Evolutionary conservation across 2,888 invertebrate genomes (phyloP), one percentile per base, ranked within the genome.

Genomic region (Eilema depressum): DNA sequence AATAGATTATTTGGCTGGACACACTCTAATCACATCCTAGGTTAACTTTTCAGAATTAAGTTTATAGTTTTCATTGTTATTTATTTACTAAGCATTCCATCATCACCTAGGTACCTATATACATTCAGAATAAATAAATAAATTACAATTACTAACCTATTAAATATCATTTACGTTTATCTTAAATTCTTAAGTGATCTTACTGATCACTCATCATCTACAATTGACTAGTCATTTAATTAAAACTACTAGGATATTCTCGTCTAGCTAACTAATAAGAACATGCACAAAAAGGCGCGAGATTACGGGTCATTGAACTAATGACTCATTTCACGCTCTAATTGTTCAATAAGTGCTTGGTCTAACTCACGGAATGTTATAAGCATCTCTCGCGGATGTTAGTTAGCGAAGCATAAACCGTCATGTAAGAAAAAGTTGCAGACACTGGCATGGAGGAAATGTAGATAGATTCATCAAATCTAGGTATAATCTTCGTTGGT

Each of bases 301-400:
- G 87, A 89, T 88, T 89, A 85, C 78, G 82, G 90, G 87, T 92
- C 92, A 88, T 84, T 90, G 93, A 91, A 90, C 93, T 83, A 70
- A 81, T 91, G 92, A 93, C 78, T 93, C 93, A 92, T 83, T 87
- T 85, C 80, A 88, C 80, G 91, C 90, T 91, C 92, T 86, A 91
- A 85, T 92, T 92, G 86, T 80, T 83, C 85, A 78, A 78, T 87
- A 84, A 83, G 76, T 76, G 74, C 72, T 72, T 61, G 41, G 63
- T 74, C 66, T 75, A 65, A 64, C 74, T 71, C 70, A 77, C 69
- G 73, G 77, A 71, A 75, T 75, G 78, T 70, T 70, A 68, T 70
- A 76, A 70, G 59, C 62, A 66, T 30, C 20, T 65, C 14, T 56
- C 60, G 56, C 74, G 63, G 63, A 68, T 75, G 61, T 57, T n/a